Conservation (phyloP, 2,888 invertebrate genomes). For the Drosophila seclusa region DNA sequence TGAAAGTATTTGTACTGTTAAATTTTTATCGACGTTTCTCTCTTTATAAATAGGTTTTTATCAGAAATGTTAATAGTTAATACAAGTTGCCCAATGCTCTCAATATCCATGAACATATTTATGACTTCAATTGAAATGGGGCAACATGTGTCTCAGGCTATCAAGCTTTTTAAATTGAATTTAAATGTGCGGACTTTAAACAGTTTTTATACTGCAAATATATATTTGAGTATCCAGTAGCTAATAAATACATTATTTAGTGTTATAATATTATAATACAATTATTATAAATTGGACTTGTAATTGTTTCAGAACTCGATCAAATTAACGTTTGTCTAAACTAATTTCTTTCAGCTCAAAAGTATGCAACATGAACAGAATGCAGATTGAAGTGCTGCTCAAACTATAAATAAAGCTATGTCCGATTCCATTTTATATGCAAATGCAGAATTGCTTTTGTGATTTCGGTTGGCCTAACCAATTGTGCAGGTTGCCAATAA, state of each 20-base stretch:
- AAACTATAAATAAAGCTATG: slow-evolving; percentile 47
- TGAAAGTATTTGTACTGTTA: background rate
- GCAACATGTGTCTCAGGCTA: background rate
- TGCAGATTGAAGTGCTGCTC: slow-evolving; percentile 11
- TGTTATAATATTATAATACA: background rate
- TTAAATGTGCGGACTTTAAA: background rate
- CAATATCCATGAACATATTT: slow-evolving; percentile 19
- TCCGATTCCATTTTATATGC: slow-evolving; percentile 71
- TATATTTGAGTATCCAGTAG: background rate
- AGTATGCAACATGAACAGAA: slow-evolving; percentile 31
- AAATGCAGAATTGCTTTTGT: slow-evolving; percentile 62
- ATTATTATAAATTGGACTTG: background rate
- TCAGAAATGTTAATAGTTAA: background rate
- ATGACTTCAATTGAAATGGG: slow-evolving; percentile 3
- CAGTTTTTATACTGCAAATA: background rate
- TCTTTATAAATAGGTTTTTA: background rate
- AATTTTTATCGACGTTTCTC: background rate
- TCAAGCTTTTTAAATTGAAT: background rate
- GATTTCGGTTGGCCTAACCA: slow-evolving; percentile 31
- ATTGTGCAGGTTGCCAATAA: slow-evolving; percentile 47
- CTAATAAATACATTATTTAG: background rate
- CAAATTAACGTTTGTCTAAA: background rate
- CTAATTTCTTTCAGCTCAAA: slow-evolving; percentile 23
- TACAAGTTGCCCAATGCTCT: background rate
- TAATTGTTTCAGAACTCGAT: background rate